These are phyloP conservation scores for Gymnorhina tibicen DNA, from an alignment of 2,113 vertebrate genomes.

Conservation along the genomic window DNA sequence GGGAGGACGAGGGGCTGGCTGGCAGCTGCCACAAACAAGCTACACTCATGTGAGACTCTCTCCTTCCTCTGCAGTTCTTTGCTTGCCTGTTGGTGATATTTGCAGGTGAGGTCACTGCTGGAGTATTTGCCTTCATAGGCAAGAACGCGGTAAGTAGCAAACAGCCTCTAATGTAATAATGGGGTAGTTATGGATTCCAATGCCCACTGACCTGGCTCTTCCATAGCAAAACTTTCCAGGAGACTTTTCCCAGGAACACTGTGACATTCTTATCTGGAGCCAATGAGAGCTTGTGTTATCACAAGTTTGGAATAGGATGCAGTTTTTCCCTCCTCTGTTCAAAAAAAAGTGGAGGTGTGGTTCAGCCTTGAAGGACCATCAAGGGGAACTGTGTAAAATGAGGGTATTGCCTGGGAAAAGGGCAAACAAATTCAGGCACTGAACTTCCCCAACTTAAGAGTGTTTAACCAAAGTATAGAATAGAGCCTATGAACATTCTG, in stretches of 20 bases:
- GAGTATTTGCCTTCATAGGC: constrained; percentile 94
- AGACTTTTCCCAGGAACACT: neutral
- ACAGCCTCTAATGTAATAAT: neutral
- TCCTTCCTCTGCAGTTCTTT: constrained; percentile 85
- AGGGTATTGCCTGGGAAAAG: neutral
- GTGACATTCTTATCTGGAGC: neutral
- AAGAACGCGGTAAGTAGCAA: constrained; percentile 83
- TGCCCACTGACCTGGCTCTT: neutral
- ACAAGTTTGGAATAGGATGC: neutral
- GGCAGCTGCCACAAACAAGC: neutral
- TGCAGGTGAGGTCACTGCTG: constrained; percentile 91
- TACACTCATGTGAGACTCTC: neutral
- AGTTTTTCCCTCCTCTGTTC: neutral
- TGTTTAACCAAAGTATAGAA: neutral
- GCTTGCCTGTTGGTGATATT: constrained; percentile 94
- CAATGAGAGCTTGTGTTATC: neutral
- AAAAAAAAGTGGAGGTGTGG: neutral
- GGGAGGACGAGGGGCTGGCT: neutral
- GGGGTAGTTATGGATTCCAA: neutral
- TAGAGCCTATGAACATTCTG: neutral
- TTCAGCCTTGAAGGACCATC: neutral
- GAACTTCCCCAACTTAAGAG: neutral
- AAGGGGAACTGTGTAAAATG: neutral
- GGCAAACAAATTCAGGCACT: neutral
- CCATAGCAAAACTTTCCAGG: neutral